Percentiles rank a stretch among this genome's conserved stretches.
phyloP scores from a whole-genome alignment of 2,888 invertebrate genomes.

The Bursaphelenchus okinawaensis region DNA sequence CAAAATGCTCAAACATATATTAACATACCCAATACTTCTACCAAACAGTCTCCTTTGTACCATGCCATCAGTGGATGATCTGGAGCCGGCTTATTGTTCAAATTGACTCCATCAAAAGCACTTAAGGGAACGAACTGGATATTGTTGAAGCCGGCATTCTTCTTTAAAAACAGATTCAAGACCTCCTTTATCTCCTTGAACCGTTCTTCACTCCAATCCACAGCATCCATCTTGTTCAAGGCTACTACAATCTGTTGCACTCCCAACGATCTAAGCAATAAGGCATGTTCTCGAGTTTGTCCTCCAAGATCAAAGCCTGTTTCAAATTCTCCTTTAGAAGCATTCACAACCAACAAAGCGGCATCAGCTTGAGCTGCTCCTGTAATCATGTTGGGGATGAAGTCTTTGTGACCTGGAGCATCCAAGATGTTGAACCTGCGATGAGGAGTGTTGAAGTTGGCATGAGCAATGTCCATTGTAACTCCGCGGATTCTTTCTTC shows the following conservation, averaged over 20 bases:
- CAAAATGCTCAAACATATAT: background rate
- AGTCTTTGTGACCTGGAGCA: constrained; percentile 97
- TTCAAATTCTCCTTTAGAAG: constrained; percentile 89
- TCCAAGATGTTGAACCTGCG: constrained; percentile 68
- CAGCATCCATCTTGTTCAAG: constrained; percentile 93
- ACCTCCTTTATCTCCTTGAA: constrained; percentile 74
- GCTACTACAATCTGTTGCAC: constrained; percentile 88
- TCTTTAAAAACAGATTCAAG: constrained; percentile 42
- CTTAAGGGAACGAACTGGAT: constrained; percentile 77
- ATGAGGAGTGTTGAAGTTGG: constrained; percentile 45
- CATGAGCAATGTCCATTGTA: constrained; percentile 92
- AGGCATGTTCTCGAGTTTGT: constrained; percentile 92
- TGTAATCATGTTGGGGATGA: constrained; percentile 98
- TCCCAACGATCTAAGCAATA: constrained; percentile 78
- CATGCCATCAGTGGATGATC: constrained; percentile 65
- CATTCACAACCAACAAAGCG: constrained; percentile 89
- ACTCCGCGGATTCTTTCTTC: constrained; percentile 86
- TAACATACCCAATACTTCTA: constrained; percentile 73
- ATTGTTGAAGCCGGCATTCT: constrained; percentile 59
- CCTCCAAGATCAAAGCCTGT: constrained; percentile 96
- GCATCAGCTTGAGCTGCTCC: constrained; percentile 98
- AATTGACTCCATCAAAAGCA: constrained; percentile 90
- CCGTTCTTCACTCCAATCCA: constrained; percentile 81
- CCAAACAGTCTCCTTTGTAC: constrained; percentile 78
- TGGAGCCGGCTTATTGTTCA: constrained; percentile 68